Evolutionary conservation across 1,140 invertebrate species (phyloP), one percentile per base, ranked within the genome.

Genomic region (Drosophila persimilis): DNA sequence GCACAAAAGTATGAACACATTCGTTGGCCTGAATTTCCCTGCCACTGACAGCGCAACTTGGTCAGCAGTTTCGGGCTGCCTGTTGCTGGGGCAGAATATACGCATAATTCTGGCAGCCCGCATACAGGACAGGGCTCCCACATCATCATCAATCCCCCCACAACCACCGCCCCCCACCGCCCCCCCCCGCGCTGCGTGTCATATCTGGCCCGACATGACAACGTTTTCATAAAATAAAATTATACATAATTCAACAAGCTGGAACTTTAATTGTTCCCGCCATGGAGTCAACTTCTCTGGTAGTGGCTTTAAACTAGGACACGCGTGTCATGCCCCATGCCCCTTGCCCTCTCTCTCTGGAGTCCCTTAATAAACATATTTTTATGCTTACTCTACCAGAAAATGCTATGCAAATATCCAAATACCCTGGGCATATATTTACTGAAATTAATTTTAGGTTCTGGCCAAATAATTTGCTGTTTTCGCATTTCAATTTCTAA

Each of bases 181-280:
- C 24, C 4, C 31, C 24, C 4, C 24, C 24, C 24, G 4, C 24
- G 24, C 24, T 1, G n/a, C 6, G 22, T 59, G 56, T 61, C 69
- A 54, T 52, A 48, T 61, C 29, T 35, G 29, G 26, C 22, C n/a
- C 31, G 61, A 79, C 75, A 75, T 84, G 79, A 84, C 75, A 79
- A 60, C 48, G 39, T 75, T 63, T 65, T 55, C 57, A 62, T 61
- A 66, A 75, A 75, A 75, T 84, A 63, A 79, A 79, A 67, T 79
- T 66, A 46, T 59, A 59, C 70, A 83, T 75, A 61, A 84, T 83
- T 83, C 60, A 77, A 77, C 41, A 29, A 46, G 31, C 64, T 41
- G 64, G 8, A 67, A 65, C 60, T 67, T 69, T 57, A 69, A 69
- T 69, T 69, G 63, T 52, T 69, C 29, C 20, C 20, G 20, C 20